Evolutionary conservation across 2,888 invertebrate genomes (phyloP).

Genomic region (Ophioninae sp.): DNA sequence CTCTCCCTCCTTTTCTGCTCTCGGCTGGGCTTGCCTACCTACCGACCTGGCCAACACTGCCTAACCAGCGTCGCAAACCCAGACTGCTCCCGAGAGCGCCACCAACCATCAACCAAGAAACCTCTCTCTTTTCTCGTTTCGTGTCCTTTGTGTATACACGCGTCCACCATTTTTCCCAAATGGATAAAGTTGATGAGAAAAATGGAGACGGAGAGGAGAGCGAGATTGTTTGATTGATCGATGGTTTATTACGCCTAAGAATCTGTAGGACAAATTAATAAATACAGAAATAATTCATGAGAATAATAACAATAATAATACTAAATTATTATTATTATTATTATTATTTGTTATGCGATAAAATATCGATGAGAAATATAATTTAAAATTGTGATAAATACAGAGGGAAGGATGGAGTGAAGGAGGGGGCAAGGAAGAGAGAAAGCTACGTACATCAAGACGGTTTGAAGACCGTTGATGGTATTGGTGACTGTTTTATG

Average conservation of each 20-base stretch:
- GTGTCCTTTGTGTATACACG: not conserved
- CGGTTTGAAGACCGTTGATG: conserved; percentile 1
- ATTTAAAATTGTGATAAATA: no score
- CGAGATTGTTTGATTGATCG: no score
- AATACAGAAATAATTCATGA: no score
- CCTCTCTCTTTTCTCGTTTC: conserved; percentile 7
- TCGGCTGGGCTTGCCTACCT: conserved; percentile 64
- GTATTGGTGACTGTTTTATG: conserved; percentile 20
- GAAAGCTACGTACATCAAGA: conserved; percentile 13
- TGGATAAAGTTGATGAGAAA: not conserved
- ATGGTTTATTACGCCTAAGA: no score
- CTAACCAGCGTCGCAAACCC: conserved; percentile 41
- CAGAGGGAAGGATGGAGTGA: conserved; percentile 7
- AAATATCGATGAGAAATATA: no score
- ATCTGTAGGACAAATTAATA: no score
- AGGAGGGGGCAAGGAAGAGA: not conserved
- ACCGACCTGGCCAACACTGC: conserved; percentile 69
- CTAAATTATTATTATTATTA: no score
- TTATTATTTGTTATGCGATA: no score
- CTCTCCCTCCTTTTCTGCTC: conserved; percentile 56
- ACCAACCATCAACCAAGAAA: conserved; percentile 16
- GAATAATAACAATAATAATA: no score
- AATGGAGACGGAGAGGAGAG: no score
- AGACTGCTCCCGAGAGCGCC: conserved; percentile 38
- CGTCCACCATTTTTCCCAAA: not conserved